Base-by-base conservation (phyloP, 2,888 invertebrate genomes). In the Conchocele bisecta region DNA sequence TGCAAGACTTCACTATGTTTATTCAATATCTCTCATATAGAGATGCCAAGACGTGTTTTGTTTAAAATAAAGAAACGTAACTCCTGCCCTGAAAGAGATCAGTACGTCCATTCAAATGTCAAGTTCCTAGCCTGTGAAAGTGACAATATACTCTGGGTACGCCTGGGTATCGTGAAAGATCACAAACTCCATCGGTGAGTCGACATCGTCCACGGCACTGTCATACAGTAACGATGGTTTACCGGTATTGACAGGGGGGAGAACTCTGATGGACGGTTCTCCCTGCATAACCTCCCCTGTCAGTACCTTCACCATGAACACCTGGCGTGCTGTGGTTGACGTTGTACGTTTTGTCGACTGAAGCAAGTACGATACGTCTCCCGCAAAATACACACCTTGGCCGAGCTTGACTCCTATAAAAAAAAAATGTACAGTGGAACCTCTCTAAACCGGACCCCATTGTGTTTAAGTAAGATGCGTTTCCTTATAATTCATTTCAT, bases 141-240 rank as follows among this genome's bases (percentile, higher is more conserved):
- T 84, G 29, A 88, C 79, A 20, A 88, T 67, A 57, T 86, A 87
- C 56, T 86, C 83, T 5, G 88, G 88, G 60, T 88, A 88, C 6
- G 86, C 86, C 54, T 86, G 86, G 0, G 85, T 82, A 58, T 89
- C 89, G 61, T 83, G 77, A 53, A 86, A 89, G 31, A 87, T 82
- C 24, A 89, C 83, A 81, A 81, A 89, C 53, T 88, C 87, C 37
- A 67, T 60, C 6, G 85, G 84, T 22, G 56, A 72, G 7, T 53
- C 61, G 2, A 63, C 48, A 54, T 81, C 77, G 51, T 87, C 84
- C 1, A 84, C 85, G n/a, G 83, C 83, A 48, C 83, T 79, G 56
- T 89, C 86, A 57, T 76, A 88, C 17, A 74, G 17, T 13, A 63
- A 57, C 3, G 54, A 64, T 1, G 70, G 50, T 31, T 72, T 26